A percentile compares a stretch with the other conserved stretches of the same genome.
phyloP scores from a whole-genome alignment of 1,140 invertebrate genomes.

The Brachionus paranguensis region DNA sequence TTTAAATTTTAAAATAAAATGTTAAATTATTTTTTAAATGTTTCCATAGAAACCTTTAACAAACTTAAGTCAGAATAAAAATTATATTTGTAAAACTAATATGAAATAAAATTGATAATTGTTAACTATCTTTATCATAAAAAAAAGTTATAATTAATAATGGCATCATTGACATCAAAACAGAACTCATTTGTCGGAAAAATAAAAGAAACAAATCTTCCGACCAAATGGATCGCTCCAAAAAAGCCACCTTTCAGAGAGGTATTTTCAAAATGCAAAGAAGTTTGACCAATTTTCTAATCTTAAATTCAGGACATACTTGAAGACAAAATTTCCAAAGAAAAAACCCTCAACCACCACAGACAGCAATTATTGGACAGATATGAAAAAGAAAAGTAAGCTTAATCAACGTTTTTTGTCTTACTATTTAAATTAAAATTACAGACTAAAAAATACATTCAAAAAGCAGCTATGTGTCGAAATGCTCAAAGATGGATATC shows the following conservation, averaged over 20 bases:
- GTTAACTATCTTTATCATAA: neutral
- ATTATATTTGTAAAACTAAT: constrained; percentile 15
- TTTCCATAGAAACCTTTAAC: neutral
- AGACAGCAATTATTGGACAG: constrained; percentile 2
- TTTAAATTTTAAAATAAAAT: neutral
- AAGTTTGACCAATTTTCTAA: neutral
- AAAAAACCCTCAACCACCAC: neutral
- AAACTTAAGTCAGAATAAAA: constrained; percentile 26
- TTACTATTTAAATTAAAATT: neutral
- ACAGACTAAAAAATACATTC: constrained; percentile 21
- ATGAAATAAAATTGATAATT: constrained; percentile 19
- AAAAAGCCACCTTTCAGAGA: constrained; percentile 34
- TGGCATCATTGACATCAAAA: neutral
- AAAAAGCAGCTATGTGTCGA: constrained; percentile 28
- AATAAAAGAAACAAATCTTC: neutral
- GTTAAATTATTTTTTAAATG: neutral
- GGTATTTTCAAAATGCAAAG: neutral
- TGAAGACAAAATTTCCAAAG: constrained; percentile 16
- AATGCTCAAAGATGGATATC: constrained; percentile 35
- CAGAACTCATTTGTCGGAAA: neutral
- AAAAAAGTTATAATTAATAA: neutral
- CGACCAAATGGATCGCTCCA: constrained; percentile 6
- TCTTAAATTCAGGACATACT: neutral
- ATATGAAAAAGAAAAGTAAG: constrained; percentile 37
- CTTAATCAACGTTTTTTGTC: neutral